Percentiles rank a stretch among this genome's conserved stretches.
Evolutionary conservation across 2,797 vertebrate species (phyloP).

Genomic region (Natrix natrix): DNA sequence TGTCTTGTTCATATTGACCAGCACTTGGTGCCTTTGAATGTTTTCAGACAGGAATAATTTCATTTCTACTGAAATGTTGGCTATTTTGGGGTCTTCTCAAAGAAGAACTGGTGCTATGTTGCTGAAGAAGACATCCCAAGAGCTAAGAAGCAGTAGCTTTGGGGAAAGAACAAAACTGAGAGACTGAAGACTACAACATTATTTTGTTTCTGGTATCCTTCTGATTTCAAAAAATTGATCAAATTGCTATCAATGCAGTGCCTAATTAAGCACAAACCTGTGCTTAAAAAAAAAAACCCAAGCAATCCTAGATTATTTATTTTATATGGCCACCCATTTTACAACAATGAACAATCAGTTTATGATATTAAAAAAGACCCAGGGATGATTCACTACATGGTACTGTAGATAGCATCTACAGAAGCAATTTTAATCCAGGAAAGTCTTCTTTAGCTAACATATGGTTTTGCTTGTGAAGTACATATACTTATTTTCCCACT

Average conservation of each 20-base stretch:
- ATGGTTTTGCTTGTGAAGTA: background rate
- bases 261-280: background rate
- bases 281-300: background rate
- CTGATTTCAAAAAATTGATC: background rate
- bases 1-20: background rate
- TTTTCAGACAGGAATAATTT: background rate
- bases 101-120: background rate
- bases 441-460: background rate
- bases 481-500: background rate
- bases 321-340: background rate
- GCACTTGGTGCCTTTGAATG: background rate
- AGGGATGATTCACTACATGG: background rate
- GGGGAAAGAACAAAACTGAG: background rate
- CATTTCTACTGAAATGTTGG: background rate
- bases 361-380: background rate
- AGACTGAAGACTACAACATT: background rate
- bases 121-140: background rate
- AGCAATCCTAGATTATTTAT: background rate
- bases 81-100: background rate
- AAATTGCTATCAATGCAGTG: too few species aligned
- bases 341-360: background rate
- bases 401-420: background rate
- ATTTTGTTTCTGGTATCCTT: background rate
- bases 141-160: background rate
- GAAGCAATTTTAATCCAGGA: background rate